Evolutionary conservation across 2,113 vertebrate species (phyloP).

Genomic region (Jacana jacana): DNA sequence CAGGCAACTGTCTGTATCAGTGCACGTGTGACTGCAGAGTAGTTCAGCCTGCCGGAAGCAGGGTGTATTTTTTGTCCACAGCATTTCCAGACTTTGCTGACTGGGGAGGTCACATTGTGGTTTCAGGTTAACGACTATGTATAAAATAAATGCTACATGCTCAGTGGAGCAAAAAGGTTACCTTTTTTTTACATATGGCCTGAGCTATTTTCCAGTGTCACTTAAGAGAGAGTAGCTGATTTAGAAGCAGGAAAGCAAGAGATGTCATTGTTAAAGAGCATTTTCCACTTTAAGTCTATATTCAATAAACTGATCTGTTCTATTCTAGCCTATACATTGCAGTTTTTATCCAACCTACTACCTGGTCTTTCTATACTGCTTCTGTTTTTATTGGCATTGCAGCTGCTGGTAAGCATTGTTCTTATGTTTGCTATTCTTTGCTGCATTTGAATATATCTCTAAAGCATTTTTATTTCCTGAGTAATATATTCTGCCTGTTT

Average conservation of each 20-base stretch:
- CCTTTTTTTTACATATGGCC: background rate
- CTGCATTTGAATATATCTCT: background rate
- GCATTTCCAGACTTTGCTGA: background rate
- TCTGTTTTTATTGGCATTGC: conserved; percentile 93
- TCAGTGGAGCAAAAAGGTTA: background rate
- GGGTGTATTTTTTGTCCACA: background rate
- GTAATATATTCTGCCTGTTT: background rate
- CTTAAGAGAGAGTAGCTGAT: background rate
- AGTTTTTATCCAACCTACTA: conserved; percentile 92
- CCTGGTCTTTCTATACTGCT: conserved; percentile 93
- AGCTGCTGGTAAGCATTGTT: conserved; percentile 88
- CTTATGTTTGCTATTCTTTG: background rate
- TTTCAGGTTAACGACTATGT: background rate
- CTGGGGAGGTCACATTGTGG: background rate
- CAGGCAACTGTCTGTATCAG: background rate
- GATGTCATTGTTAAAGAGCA: background rate
- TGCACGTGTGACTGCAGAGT: background rate
- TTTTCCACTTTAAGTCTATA: background rate
- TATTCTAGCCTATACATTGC: conserved; percentile 91
- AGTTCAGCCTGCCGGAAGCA: background rate
- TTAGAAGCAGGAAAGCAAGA: background rate
- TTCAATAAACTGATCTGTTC: conserved; percentile 59
- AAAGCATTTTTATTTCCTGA: background rate
- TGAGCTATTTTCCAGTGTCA: background rate
- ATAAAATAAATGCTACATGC: background rate